Evolutionary conservation across 2,113 vertebrate genomes (phyloP).

Genomic region (Chelonoidis abingdonii): DNA sequence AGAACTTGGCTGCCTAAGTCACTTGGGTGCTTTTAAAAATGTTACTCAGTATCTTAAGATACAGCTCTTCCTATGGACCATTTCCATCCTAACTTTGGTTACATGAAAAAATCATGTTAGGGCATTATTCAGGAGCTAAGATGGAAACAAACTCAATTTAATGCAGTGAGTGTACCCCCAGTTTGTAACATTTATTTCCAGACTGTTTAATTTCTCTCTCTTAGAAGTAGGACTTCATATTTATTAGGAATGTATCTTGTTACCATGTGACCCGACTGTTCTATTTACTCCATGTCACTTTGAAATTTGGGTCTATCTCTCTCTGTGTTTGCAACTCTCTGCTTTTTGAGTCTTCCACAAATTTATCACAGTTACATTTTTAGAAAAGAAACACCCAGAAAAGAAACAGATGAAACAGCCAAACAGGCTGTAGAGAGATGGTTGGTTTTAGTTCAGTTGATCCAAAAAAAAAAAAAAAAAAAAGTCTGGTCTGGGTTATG

Average conservation of each 20-base stretch:
- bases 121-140: constrained; percentile 59
- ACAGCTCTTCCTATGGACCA: constrained; percentile 40
- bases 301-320: accelerated
- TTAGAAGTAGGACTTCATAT: constrained; percentile 44
- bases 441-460: not conserved
- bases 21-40: constrained; percentile 56
- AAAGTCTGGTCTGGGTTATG: not conserved
- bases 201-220: constrained; percentile 1
- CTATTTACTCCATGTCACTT: not conserved
- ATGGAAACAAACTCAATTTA: constrained; percentile 52
- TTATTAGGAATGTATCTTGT: constrained; percentile 46
- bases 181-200: constrained; percentile 49
- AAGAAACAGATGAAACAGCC: not conserved
- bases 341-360: not conserved
- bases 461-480: too few species aligned
- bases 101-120: constrained; percentile 52
- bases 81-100: constrained; percentile 44
- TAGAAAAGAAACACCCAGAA: not conserved
- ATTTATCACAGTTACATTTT: constrained; percentile 19
- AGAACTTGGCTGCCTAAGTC: not conserved
- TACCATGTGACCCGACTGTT: not conserved
- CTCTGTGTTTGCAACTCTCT: not conserved
- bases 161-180: constrained; percentile 45
- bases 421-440: not conserved
- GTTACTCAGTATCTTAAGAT: constrained; percentile 34